Evolutionary conservation across 2,888 invertebrate genomes (phyloP).

Genomic region (Ecdyonurus torrentis): DNA sequence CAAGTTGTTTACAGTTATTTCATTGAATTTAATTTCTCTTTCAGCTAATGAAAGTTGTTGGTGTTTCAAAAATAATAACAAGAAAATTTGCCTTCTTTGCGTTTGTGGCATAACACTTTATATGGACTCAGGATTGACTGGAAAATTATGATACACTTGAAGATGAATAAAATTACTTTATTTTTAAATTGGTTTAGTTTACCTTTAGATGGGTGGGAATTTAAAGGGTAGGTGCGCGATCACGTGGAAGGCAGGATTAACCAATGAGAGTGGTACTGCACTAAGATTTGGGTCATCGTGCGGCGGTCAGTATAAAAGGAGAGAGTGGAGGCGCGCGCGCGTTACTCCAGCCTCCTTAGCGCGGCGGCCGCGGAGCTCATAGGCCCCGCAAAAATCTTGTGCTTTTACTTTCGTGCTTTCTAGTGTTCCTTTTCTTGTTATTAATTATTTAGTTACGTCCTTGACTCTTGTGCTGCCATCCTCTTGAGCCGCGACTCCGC

Average conservation of each 20-base stretch:
- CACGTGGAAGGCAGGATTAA: neutral
- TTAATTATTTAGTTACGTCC: neutral
- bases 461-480: neutral
- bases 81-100: no score
- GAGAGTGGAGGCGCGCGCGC: slow-evolving; percentile 3
- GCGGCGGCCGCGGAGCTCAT: neutral
- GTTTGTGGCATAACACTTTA: no score
- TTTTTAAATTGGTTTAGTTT: neutral
- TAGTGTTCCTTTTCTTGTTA: neutral
- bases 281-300: neutral
- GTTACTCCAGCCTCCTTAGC: neutral
- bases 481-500: neutral
- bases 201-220: neutral
- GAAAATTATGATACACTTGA: no score
- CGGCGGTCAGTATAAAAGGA: slow-evolving; percentile 2
- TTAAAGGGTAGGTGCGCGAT: neutral
- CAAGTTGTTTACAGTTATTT: no score
- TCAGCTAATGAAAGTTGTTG: no score
- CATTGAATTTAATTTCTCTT: no score
- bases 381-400: neutral
- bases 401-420: neutral
- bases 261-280: neutral
- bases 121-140: no score
- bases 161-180: neutral
- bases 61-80: no score